phyloP scores from a whole-genome alignment of 2,113 vertebrate species.

The Hippocampus comes region DNA sequence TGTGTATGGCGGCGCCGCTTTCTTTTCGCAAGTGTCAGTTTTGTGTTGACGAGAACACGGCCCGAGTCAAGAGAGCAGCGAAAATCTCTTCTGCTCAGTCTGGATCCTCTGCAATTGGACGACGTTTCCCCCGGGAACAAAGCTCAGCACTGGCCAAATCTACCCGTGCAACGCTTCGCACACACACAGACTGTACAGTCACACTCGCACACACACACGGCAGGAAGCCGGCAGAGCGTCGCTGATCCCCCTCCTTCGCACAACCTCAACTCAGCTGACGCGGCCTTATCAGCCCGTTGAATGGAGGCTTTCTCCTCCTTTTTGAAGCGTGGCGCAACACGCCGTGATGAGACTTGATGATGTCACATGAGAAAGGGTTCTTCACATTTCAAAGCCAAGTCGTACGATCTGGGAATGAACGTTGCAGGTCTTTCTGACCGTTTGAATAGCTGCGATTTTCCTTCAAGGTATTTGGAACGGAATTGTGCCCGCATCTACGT shows the following conservation, averaged over 20 bases:
- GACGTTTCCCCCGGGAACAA: slow-evolving; percentile 44
- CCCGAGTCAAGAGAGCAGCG: slow-evolving; percentile 43
- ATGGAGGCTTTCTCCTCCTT: background rate
- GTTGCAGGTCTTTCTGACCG: background rate
- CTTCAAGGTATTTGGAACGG: too few species aligned
- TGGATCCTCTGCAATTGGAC: slow-evolving; percentile 32
- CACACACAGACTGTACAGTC: background rate
- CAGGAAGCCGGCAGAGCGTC: slow-evolving; percentile 27
- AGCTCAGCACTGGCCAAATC: slow-evolving; percentile 30
- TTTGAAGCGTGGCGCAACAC: background rate
- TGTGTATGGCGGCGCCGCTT: background rate
- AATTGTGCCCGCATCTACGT: too few species aligned
- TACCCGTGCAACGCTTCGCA: background rate
- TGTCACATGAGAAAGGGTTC: too few species aligned
- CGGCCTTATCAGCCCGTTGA: background rate
- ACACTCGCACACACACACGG: slow-evolving; percentile 1
- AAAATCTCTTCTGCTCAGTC: slow-evolving; percentile 50
- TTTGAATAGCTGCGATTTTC: background rate
- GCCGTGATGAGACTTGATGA: background rate
- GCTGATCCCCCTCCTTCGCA: slow-evolving; percentile 34
- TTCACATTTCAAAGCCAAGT: too few species aligned
- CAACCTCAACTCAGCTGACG: background rate
- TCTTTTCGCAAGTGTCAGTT: slow-evolving; percentile 20
- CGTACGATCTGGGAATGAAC: background rate
- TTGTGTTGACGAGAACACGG: slow-evolving; percentile 44